Evolutionary conservation across 2,888 invertebrate genomes (phyloP).

Genomic region (Nomada ferruginata): DNA sequence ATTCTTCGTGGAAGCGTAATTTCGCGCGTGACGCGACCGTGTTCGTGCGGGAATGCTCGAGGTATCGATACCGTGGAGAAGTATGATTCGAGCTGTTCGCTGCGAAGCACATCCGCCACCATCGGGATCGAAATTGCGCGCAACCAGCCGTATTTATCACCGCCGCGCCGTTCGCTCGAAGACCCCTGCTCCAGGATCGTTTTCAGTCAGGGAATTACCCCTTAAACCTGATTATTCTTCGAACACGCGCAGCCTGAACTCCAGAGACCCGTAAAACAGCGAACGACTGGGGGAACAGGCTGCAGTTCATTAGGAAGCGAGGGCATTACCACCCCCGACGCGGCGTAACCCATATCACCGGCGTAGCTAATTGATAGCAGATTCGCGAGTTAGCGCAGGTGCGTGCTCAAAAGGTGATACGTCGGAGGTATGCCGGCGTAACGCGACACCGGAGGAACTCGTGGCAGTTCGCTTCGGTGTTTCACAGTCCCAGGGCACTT

Average conservation of each 20-base stretch:
- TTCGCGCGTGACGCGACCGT: not conserved
- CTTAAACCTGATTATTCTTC: constrained; percentile 22
- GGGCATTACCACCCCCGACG: constrained; percentile 7
- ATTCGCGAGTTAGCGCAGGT: constrained; percentile 51
- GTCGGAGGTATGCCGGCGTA: constrained; percentile 22
- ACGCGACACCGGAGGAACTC: constrained; percentile 37
- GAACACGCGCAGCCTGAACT: constrained; percentile 19
- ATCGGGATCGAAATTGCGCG: not conserved
- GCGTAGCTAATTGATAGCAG: constrained; percentile 57
- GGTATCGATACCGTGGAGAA: not conserved
- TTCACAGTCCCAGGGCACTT: constrained; percentile 42
- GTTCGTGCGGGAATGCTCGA: not conserved
- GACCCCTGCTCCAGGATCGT: too few species aligned
- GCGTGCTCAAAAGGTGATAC: constrained; percentile 54
- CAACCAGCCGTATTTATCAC: constrained; percentile 1
- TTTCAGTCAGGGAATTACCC: constrained; percentile 16
- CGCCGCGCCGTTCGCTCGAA: too few species aligned
- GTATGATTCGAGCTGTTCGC: not conserved
- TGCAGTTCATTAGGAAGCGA: constrained; percentile 35
- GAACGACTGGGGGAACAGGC: constrained; percentile 24
- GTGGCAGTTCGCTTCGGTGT: constrained; percentile 37
- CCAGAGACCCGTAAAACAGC: constrained; percentile 37
- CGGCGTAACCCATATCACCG: constrained; percentile 40
- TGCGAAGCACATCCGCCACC: not conserved
- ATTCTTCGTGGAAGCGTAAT: not conserved